These are phyloP conservation scores for Aphaenogaster floridana DNA, from an alignment of 1,140 invertebrate species.

Conservation along the genomic window DNA sequence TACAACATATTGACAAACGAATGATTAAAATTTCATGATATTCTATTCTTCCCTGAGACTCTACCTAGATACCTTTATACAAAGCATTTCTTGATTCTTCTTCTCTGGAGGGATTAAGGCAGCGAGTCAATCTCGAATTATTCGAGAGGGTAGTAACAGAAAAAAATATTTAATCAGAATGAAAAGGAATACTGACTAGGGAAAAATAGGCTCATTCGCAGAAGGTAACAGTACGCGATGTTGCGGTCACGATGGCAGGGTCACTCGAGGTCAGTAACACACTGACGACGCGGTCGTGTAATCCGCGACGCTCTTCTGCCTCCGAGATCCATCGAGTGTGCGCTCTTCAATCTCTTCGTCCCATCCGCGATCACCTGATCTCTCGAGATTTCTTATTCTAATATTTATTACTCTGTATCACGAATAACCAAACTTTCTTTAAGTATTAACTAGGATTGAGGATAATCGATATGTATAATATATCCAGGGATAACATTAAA, in stretches of 20 bases:
- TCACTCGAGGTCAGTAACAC: slow-evolving; percentile 86
- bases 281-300: slow-evolving; percentile 79
- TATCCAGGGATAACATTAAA: neutral
- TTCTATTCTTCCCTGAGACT: neutral
- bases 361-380: neutral
- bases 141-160: neutral
- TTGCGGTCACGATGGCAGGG: slow-evolving; percentile 84
- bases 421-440: neutral
- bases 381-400: neutral
- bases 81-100: neutral
- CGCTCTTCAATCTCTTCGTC: slow-evolving; percentile 25
- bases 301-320: slow-evolving; percentile 59
- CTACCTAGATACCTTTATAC: neutral
- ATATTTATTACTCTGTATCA: slow-evolving; percentile 2
- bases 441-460: neutral
- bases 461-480: neutral
- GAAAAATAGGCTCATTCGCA: slow-evolving; percentile 76
- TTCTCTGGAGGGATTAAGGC: neutral
- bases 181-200: slow-evolving; percentile 8
- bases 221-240: slow-evolving; percentile 81
- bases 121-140: neutral
- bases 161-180: slow-evolving; percentile 36
- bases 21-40: slow-evolving; percentile 12
- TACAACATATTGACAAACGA: neutral
- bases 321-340: slow-evolving; percentile 38